phyloP scores from a whole-genome alignment of 1,140 invertebrate genomes.

The Riptortus pedestris region DNA sequence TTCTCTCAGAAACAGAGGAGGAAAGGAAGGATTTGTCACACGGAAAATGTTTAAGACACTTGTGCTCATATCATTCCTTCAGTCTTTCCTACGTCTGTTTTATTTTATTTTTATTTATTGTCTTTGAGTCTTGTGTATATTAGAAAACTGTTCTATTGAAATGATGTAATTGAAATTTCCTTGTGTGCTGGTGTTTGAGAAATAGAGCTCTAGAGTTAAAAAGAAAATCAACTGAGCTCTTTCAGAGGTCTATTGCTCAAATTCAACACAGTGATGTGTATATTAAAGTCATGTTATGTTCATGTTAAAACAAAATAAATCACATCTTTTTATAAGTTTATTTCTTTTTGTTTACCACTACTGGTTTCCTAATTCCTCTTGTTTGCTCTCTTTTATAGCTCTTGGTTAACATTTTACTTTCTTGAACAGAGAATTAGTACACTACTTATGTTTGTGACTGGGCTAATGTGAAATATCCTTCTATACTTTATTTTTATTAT shows the following conservation, averaged over 20 bases:
- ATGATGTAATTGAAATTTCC: neutral
- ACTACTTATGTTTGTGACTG: too few species aligned
- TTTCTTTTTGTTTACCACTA: too few species aligned
- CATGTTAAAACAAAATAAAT: neutral
- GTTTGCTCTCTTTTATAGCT: too few species aligned
- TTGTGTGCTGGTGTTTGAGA: neutral
- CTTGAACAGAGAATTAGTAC: too few species aligned
- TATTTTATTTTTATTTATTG: slow-evolving; percentile 5
- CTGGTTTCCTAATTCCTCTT: too few species aligned
- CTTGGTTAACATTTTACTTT: too few species aligned
- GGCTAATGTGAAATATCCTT: too few species aligned
- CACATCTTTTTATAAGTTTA: too few species aligned
- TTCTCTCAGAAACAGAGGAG: neutral
- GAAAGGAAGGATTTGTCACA: slow-evolving; percentile 13
- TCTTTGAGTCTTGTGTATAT: slow-evolving; percentile 8
- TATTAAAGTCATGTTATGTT: neutral
- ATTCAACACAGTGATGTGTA: neutral
- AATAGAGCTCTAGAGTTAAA: neutral
- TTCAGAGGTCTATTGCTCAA: neutral
- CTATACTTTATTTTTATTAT: too few species aligned
- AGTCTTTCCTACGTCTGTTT: too few species aligned
- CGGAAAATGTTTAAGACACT: neutral
- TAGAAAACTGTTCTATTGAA: neutral
- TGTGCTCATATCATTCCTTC: slow-evolving; percentile 9
- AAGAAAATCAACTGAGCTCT: too few species aligned